Base-by-base conservation (phyloP, 2,113 vertebrate genomes). In the Pelusios castaneus region DNA sequence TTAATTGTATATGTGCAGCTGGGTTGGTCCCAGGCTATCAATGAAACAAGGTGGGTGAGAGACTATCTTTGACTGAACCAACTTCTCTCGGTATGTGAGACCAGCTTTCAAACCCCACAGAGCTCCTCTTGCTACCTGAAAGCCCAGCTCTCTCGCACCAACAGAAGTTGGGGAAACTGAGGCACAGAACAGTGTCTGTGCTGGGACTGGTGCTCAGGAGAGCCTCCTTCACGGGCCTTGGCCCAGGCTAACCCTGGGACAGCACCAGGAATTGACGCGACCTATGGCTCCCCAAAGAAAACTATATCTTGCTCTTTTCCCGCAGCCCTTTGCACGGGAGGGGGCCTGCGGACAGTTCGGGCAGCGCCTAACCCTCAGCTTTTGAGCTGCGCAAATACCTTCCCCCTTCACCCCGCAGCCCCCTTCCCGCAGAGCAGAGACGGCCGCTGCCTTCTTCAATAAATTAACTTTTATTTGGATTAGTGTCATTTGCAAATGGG, bases 391-490 rank as follows among this genome's bases (percentile, higher is more conserved):
- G 27, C 45, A 16, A 19, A 7, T 17, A 31, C 5, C 31, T 5
- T 21, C 10, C 29, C 31, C 8, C 47, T 2, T 10, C 12, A 38
- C 43, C 12, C 41, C 41, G 3, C 10, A 2, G 4, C 38, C 12
- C 34, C n/a, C 49, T 27, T 47, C 34, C 78, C 9, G 4, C n/a
- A 49, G 17, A 43, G 14, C 17, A 11, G n/a, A 13, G 45, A 5
- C 52, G 38, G 49, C 67, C 17, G 19, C 49, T 24, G 77, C 38
- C 47, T 60, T 73, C 77, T 63, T 97, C 98, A 98, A 98, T 98
- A 98, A 98, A 98, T 98, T 98, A 98, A 97, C 94, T 97, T 98
- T 98, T 98, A 98, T 98, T 98, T 98, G 95, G 96, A 95, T 96
- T 97, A 96, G 94, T 96, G 97, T 97, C 96, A 94, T 95, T 97